Percentiles rank a stretch among this genome's conserved stretches.
Conservation (phyloP, 2,888 invertebrate genomes). For the Euphydryas editha region DNA sequence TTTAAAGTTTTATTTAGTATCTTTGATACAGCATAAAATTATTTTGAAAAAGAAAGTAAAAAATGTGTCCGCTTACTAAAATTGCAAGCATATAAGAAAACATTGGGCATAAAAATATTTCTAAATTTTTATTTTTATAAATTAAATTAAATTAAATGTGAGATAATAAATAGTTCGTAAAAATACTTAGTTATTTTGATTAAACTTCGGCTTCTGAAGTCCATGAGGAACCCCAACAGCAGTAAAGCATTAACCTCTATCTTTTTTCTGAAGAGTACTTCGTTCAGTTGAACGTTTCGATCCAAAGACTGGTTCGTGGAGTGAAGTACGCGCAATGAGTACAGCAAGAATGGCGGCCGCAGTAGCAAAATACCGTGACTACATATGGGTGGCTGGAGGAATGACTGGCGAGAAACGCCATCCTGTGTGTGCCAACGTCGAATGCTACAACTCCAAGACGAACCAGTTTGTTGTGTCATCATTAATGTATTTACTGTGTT, state of each 20-base stretch:
- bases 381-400: conserved; percentile 90
- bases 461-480: conserved; percentile 78
- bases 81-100: no score
- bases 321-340: conserved; percentile 82
- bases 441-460: conserved; percentile 85
- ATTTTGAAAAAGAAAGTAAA: background rate
- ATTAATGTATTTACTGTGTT: background rate
- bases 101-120: no score
- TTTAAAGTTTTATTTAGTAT: background rate
- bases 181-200: no score
- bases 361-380: conserved; percentile 84
- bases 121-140: no score
- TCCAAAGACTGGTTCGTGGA: conserved; percentile 82
- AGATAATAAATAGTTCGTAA: no score
- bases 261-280: conserved; percentile 71
- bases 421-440: conserved; percentile 84
- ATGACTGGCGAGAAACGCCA: conserved; percentile 84
- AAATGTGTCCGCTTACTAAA: no score
- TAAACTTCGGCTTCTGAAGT: no score
- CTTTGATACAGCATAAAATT: background rate
- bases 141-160: no score
- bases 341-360: conserved; percentile 85
- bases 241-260: no score
- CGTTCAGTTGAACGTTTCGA: conserved; percentile 86
- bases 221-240: no score